Conservation (phyloP, 2,113 vertebrate genomes). For the Myotis yumanensis region DNA sequence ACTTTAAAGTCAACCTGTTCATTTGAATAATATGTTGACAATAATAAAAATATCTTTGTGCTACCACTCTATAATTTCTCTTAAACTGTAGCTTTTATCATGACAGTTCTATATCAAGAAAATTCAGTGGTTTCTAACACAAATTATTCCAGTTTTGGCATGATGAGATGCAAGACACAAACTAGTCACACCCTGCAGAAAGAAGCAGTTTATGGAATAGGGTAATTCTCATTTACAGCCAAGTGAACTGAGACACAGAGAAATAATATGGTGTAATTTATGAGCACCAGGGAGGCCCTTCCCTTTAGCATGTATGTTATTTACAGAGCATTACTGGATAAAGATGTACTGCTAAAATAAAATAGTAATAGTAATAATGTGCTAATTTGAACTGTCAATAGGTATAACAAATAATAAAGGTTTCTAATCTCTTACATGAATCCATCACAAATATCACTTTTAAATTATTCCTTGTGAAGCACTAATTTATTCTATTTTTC, state of each 20-base stretch:
- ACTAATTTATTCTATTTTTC: background rate
- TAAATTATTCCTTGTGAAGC: background rate
- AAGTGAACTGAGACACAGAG: background rate
- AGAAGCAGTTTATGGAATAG: background rate
- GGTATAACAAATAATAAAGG: background rate
- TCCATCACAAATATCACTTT: background rate
- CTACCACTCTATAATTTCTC: conserved; percentile 22
- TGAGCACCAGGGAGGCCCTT: background rate
- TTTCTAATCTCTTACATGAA: background rate
- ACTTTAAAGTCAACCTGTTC: conserved; percentile 43
- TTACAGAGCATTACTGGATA: background rate
- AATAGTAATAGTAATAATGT: background rate
- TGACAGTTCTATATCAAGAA: conserved; percentile 4
- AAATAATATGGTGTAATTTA: background rate
- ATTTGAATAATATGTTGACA: conserved; percentile 49
- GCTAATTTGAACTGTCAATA: background rate
- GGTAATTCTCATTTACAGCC: background rate
- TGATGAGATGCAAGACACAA: background rate
- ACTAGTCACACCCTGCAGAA: background rate
- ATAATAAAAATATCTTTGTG: conserved; percentile 3
- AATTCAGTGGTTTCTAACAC: background rate
- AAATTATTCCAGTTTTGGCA: background rate
- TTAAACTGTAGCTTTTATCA: conserved; percentile 33
- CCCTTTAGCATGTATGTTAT: background rate
- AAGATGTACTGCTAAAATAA: background rate